These are phyloP conservation scores for Pteropus alecto DNA, from an alignment of 2,113 vertebrate genomes.

Conservation along the genomic window DNA sequence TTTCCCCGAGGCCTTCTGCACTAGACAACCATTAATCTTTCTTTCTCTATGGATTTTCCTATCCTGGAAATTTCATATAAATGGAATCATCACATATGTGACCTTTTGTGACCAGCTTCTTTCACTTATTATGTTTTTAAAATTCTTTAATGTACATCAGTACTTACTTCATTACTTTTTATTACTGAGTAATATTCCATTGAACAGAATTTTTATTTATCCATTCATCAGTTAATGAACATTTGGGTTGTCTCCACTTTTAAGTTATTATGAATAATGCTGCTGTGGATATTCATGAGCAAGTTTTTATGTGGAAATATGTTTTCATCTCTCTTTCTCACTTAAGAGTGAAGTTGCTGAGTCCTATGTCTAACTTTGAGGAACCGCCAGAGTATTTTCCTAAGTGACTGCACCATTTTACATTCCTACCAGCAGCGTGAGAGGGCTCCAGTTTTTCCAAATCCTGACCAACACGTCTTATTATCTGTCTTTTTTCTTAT, in stretches of 20 bases:
- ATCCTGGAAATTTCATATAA: background rate
- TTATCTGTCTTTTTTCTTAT: slow-evolving; percentile 33
- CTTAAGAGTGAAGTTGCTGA: background rate
- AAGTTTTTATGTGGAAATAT: background rate
- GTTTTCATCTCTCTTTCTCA: background rate
- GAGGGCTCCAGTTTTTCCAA: background rate
- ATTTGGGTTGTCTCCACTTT: background rate
- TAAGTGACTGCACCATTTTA: background rate
- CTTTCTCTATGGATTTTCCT: background rate
- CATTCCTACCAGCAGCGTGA: background rate
- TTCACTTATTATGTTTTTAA: background rate
- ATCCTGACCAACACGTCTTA: background rate
- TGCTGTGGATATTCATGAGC: background rate
- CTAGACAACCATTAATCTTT: background rate
- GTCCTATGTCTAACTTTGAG: background rate
- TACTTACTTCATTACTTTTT: background rate
- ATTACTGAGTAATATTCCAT: background rate
- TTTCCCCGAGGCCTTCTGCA: background rate
- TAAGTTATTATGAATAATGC: background rate
- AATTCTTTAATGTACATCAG: background rate
- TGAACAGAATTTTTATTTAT: background rate
- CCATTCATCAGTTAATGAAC: background rate
- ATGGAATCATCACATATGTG: background rate
- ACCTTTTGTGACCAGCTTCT: background rate
- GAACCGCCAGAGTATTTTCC: background rate